Evolutionary conservation across 2,888 invertebrate species (phyloP).

Genomic region (Cetonia aurata): DNA sequence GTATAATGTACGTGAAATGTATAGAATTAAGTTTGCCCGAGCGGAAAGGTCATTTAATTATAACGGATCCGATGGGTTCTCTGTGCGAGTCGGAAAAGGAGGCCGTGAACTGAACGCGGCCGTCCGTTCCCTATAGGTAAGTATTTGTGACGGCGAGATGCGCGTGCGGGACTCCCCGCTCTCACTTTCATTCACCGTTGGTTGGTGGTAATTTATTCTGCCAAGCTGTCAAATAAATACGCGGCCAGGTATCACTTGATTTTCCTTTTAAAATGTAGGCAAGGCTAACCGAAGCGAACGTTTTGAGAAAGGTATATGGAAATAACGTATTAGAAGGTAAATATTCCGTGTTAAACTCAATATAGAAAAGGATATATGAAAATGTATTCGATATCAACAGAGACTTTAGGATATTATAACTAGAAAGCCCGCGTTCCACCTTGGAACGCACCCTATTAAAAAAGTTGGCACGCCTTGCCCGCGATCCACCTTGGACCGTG

Average conservation of each 20-base stretch:
- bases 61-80: slow-evolving; percentile 44
- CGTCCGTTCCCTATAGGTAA: background rate
- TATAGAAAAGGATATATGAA: no score
- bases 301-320: no score
- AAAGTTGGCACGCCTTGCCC: no score
- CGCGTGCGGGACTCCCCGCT: background rate
- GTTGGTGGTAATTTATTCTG: slow-evolving; percentile 25
- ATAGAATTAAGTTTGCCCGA: slow-evolving; percentile 47
- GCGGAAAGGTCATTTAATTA: slow-evolving; percentile 49
- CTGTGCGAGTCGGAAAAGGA: slow-evolving; percentile 16
- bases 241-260: slow-evolving; percentile 18
- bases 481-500: no score
- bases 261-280: slow-evolving; percentile 19
- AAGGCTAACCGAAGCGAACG: no score
- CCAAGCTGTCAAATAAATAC: slow-evolving; percentile 37
- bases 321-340: no score
- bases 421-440: no score
- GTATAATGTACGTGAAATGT: slow-evolving; percentile 40
- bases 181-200: background rate
- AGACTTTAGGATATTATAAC: no score
- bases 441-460: no score
- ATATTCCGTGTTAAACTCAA: no score
- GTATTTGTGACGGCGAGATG: background rate
- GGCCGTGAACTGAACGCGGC: background rate
- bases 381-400: no score